A percentile compares a stretch with the other conserved stretches of the same genome.
Conservation (phyloP, 1,140 invertebrate genomes). For the Lepidurus apus region DNA sequence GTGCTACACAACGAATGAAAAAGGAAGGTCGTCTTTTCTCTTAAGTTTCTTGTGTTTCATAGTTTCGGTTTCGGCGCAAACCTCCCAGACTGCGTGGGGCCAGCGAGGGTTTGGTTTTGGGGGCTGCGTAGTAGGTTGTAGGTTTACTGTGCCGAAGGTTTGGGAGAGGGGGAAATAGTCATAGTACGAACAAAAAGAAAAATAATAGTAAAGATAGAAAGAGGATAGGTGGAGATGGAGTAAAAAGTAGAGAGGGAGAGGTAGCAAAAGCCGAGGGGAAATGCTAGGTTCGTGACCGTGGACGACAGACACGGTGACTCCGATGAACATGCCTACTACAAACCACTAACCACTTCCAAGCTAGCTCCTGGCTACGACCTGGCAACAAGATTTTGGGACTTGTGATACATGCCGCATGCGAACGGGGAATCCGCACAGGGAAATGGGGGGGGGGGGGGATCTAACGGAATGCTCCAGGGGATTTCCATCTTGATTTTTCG, state of each 20-base stretch:
- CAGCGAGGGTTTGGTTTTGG: not conserved
- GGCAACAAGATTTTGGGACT: not conserved
- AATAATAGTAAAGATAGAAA: not conserved
- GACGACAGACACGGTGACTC: not conserved
- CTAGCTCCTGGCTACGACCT: not conserved
- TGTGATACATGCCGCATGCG: conserved; percentile 13
- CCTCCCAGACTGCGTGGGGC: conserved; percentile 13
- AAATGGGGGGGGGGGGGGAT: not conserved
- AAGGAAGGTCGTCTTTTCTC: not conserved
- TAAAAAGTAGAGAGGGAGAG: not conserved
- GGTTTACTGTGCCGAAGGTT: too few relatives aligned
- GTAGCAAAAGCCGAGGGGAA: not conserved
- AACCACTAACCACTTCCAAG: conserved; percentile 4
- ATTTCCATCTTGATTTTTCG: not conserved
- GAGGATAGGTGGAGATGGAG: not conserved
- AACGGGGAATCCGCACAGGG: not conserved
- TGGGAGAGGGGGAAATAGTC: not conserved
- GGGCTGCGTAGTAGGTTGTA: too few relatives aligned
- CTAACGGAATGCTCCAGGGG: not conserved
- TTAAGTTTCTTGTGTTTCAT: not conserved
- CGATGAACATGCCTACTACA: not conserved
- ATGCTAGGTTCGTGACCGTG: conserved; percentile 12
- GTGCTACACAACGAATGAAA: not conserved
- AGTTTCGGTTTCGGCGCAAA: not conserved
- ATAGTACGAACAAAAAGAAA: not conserved